Evolutionary conservation across 2,113 vertebrate species (phyloP), one percentile per base, ranked within the genome.

Genomic region (Psettodes erumei): DNA sequence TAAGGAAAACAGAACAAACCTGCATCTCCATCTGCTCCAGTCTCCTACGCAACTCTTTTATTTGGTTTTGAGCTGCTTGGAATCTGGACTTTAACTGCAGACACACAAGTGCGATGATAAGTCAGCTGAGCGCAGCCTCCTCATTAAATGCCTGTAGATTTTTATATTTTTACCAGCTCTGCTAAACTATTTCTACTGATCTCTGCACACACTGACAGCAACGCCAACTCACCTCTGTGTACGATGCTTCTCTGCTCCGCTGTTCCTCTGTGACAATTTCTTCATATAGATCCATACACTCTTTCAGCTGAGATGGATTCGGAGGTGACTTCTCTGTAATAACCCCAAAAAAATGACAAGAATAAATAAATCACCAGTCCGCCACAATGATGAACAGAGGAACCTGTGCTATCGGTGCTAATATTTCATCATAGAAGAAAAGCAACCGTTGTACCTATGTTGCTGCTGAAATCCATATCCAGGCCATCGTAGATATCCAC

Each of bases 401-500:
- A 64, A 37, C 45, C 5, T 27, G 15, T 12, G 9, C 40, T 30
- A 11, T 13, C 25, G 32, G 9, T 45, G 25, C 25, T 60, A 42
- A 23, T 21, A 65, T 28, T 28, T 10, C 25, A n/a, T 8, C 40
- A 32, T 8, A 69, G 32, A 23, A 16, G 16, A 45, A 27, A 38
- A 4, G 3, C 6, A 35, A 63, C 6, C 6, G 19, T 13, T 63
- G 73, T 76, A 92, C 94, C 90, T 73, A 75, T 45, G 68, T 21
- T 64, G 45, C 16, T 68, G 66, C 21, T 71, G 3, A 78, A 60
- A 27, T 54, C 63, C n/a, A 64, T 59, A 16, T 94, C 96, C 90
- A 99, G 91, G n/a, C 93, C 97, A 81, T 96, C 96, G 5, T 99
- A 99, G 86, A 99, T 97, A 90, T 99, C 97, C 91, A 98, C 90